Base-by-base conservation (phyloP, 2,797 vertebrate species). In the Pangasius larnaudii region DNA sequence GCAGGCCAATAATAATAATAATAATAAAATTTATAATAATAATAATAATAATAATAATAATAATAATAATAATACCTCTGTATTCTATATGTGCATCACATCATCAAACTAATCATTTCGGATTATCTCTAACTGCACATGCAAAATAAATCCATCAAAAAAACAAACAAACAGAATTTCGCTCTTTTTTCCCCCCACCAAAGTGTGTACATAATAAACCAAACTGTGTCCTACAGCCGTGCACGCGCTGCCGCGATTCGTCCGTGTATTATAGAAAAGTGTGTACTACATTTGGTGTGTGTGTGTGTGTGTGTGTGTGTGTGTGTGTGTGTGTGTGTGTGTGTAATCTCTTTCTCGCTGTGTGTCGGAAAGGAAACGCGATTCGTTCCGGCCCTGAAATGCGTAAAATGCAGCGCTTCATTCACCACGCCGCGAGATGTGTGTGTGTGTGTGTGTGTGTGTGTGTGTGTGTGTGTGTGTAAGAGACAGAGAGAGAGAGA, bases 331-430 rank as follows among this genome's bases (percentile, higher is more conserved):
- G 58, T 30, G 58, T 63, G 36, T 46, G 42, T 94, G 93, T 61
- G 90, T 95, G 94, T 95, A 94, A 95, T 95, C 94, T 94, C 95
- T 95, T 95, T 94, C 94, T 93, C 93, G 91, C 93, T 93, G 93
- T 67, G 85, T 91, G 80, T 59, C 79, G 88, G 89, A 90, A 89
- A 95, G 95, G 94, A 96, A 97, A 97, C 93, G 87, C 91, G 95
- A 98, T 98, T 98, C 95, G 96, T 97, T 98, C 96, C 96, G 96
- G 95, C 95, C 94, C 94, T 92, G 91, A 95, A 93, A 94, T 94
- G 93, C 94, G 95, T 92, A 88, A 87, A 96, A 96, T 96, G 94
- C 93, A 90, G 94, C 94, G 91, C 95, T 95, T 96, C 97, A 97
- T 95, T 94, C 95, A 94, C 95, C 94, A 77, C 96, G 96, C 96